Evolutionary conservation across 2,797 vertebrate species (phyloP).

Genomic region (Cyclopterus lumpus): DNA sequence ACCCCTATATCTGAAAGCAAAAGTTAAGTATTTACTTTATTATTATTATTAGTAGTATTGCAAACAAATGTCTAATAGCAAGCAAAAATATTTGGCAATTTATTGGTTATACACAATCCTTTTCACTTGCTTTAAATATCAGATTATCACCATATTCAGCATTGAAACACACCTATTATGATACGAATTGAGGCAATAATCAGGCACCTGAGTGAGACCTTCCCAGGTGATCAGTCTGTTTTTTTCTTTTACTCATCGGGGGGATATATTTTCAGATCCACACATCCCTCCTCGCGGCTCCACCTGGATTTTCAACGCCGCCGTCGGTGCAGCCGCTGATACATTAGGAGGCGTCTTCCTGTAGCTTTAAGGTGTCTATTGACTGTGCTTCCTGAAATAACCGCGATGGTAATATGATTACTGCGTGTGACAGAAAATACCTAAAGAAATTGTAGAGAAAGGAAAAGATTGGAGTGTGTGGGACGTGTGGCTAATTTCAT

Average conservation of each 20-base stretch:
- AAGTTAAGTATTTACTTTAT: neutral
- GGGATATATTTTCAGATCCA: slow-evolving; percentile 69
- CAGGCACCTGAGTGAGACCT: slow-evolving; percentile 37
- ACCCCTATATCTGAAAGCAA: neutral
- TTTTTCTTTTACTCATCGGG: slow-evolving; percentile 33
- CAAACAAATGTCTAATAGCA: neutral
- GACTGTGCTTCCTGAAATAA: slow-evolving; percentile 74
- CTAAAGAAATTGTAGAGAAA: slow-evolving; percentile 41
- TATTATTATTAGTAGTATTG: too few relatives aligned
- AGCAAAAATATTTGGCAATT: neutral
- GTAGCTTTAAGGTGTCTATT: slow-evolving; percentile 54
- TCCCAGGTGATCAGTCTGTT: slow-evolving; percentile 46
- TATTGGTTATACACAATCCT: neutral
- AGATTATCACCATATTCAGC: neutral
- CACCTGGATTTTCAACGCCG: slow-evolving; percentile 57
- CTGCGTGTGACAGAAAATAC: slow-evolving; percentile 30
- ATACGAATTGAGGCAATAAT: neutral
- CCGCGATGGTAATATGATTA: slow-evolving; percentile 65
- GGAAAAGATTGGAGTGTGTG: slow-evolving; percentile 58
- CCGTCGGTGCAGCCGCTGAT: slow-evolving; percentile 42
- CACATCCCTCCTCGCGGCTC: slow-evolving; percentile 59
- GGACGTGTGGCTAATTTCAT: slow-evolving; percentile 81
- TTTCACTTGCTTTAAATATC: neutral
- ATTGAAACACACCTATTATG: neutral
- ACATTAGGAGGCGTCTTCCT: slow-evolving; percentile 42